Evolutionary conservation across 2,113 vertebrate species (phyloP), one percentile per base, ranked within the genome.

Genomic region (Pagrus major): DNA sequence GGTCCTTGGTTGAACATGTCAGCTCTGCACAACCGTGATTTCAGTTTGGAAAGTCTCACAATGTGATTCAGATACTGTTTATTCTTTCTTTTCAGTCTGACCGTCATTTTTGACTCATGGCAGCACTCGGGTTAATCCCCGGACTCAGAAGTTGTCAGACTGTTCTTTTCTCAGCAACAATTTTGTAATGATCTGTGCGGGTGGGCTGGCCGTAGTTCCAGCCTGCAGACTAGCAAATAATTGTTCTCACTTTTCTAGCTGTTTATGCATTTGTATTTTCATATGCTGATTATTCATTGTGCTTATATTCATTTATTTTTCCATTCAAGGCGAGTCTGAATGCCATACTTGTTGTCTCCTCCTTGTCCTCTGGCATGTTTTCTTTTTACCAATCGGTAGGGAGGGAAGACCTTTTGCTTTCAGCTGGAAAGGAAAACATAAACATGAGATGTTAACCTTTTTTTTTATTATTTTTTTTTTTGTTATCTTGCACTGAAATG

Each of bases 1-100:
- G 63, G 60, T 87, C 16, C 59, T 86, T 92, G 94, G 94, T 95
- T 95, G 93, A 93, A 95, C 94, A 90, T 93, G 94, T 95, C 47
- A 73, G 58, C 69, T 60, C 78, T 0, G 42, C 59, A 63, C n/a
- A 33, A 41, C 47, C 42, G 55, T 61, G 39, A 47, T 82, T 71
- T 56, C 70, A 51, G 31, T 46, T 76, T 61, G 58, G 39, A 35
- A 64, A 59, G 33, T 73, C 58, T 61, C 55, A 15, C 33, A 23
- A 25, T 80, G 73, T 60, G 46, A 58, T 84, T 80, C 67, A 69
- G 75, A 71, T 51, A 42, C 55, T 80, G 72, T 65, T 39, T 4
- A 52, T 71, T 49, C 35, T 70, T 70, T 35, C 5, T 49, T 76
- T 59, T 81, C n/a, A 59, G 75, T 67, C n/a, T 51, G 55, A 51